Conservation (phyloP, 2,888 invertebrate species). For the Eueremaeus valkanovi region DNA sequence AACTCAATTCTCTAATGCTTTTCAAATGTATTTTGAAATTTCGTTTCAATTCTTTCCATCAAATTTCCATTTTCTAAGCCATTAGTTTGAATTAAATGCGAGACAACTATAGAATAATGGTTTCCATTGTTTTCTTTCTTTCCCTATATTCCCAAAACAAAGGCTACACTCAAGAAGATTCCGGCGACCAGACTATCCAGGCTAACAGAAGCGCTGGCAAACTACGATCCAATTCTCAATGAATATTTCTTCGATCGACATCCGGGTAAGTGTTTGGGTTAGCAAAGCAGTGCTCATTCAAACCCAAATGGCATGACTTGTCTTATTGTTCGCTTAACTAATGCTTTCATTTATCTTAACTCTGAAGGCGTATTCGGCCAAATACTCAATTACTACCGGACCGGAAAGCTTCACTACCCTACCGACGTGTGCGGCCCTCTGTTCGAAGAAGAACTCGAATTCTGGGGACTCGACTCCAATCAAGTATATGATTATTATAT, state of each 20-base stretch:
- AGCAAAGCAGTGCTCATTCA: no score
- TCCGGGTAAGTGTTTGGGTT: conserved; percentile 63
- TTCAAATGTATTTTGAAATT: background rate
- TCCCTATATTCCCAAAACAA: background rate
- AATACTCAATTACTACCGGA: conserved; percentile 75
- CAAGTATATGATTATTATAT: conserved; percentile 48
- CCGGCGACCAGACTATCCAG: conserved; percentile 78
- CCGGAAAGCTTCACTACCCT: conserved; percentile 58
- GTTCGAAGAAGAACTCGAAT: conserved; percentile 58
- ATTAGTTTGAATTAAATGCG: conserved; percentile 2
- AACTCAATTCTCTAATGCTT: background rate
- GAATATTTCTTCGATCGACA: conserved; percentile 84
- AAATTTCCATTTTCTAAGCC: conserved; percentile 12
- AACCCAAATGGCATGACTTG: no score
- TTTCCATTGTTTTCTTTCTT: background rate
- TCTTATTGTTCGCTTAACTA: no score
- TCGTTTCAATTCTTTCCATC: background rate
- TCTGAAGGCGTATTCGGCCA: conserved; percentile 68
- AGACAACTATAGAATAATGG: conserved; percentile 6
- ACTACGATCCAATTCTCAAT: conserved; percentile 82
- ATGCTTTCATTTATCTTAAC: no score
- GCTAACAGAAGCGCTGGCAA: conserved; percentile 76
- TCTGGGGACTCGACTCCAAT: conserved; percentile 58
- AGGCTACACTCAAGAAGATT: conserved; percentile 77
- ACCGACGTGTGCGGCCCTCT: conserved; percentile 58